Evolutionary conservation across 2,113 vertebrate genomes (phyloP), one percentile per base, ranked within the genome.

Genomic region (Actenoides lindsayi): DNA sequence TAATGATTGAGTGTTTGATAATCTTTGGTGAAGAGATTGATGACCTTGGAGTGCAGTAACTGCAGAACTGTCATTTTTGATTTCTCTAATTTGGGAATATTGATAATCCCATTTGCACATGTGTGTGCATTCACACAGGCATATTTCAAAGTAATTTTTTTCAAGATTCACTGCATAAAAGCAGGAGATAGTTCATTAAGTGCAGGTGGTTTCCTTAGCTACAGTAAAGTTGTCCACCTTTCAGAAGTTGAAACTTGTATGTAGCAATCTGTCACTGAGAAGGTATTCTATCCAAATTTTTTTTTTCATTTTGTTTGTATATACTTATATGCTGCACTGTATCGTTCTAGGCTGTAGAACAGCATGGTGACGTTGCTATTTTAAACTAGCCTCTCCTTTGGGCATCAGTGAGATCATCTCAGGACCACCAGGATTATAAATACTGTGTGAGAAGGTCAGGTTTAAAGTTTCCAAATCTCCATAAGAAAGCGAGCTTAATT

Each of bases 381-480:
- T 97, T 97, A 97, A 98, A 97, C 94, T 87, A 73, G 71, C 75
- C 76, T 92, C 90, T 96, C 89, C 93, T 97, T 73, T 93, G 91
- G 92, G 63, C 92, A 93, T 92, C 84, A 87, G 83, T 3, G 31
- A 96, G 96, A 96, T 96, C 91, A 90, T 93, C 89, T 93, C 93
- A 91, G 96, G 93, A 97, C 96, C 96, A 95, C 95, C 90, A 87
- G 95, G 94, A 97, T 97, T 98, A 97, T 96, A 98, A 97, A 98
- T 97, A 97, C 97, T 97, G 96, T 94, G 96, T 92, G 97, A 98
- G 95, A 98, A 98, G 96, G 97, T 98, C 98, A 97, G 96, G 98
- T 98, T 97, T 98, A 97, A 96, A 90, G 89, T 98, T 98, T 97
- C 97, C 90, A 75, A 85, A 97, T 94, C 95, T 94, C 93, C 79